Evolutionary conservation across 1,140 invertebrate species (phyloP).

Genomic region (Pseudomyrmex sp.): DNA sequence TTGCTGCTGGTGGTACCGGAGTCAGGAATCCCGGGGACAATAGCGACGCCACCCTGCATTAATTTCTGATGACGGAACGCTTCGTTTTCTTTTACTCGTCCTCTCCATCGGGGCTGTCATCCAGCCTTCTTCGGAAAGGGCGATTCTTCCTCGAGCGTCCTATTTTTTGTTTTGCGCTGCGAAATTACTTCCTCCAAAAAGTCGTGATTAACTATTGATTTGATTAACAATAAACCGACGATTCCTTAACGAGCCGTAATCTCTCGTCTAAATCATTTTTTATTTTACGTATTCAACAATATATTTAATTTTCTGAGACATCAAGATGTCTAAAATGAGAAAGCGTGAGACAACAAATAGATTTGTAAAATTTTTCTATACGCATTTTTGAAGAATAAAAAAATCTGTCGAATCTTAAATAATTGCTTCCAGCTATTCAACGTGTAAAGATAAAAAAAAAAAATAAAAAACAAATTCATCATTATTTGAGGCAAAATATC

Average conservation of each 20-base stretch:
- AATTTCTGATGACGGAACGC: slow-evolving; percentile 77
- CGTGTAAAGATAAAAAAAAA: too few species aligned
- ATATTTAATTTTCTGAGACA: too few species aligned
- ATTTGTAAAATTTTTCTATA: too few species aligned
- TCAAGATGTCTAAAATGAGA: too few species aligned
- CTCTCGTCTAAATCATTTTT: too few species aligned
- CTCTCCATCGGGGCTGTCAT: slow-evolving; percentile 44
- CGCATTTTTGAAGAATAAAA: too few species aligned
- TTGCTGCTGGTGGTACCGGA: slow-evolving; percentile 71
- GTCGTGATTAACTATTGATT: neutral
- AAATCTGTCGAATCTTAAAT: too few species aligned
- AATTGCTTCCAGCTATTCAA: too few species aligned
- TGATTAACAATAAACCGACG: neutral
- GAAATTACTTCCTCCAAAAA: slow-evolving; percentile 5
- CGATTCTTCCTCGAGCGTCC: slow-evolving; percentile 7
- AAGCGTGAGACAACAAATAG: too few species aligned
- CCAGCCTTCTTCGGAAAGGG: slow-evolving; percentile 33
- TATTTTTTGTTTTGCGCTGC: neutral
- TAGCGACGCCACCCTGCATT: slow-evolving; percentile 77
- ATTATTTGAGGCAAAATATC: neutral
- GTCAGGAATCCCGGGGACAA: slow-evolving; percentile 74
- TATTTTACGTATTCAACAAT: too few species aligned
- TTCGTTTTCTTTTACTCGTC: slow-evolving; percentile 46
- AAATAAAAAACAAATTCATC: too few species aligned
- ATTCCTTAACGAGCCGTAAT: too few species aligned